Evolutionary conservation across 2,113 vertebrate genomes (phyloP).

Genomic region (Lophius piscatorius): DNA sequence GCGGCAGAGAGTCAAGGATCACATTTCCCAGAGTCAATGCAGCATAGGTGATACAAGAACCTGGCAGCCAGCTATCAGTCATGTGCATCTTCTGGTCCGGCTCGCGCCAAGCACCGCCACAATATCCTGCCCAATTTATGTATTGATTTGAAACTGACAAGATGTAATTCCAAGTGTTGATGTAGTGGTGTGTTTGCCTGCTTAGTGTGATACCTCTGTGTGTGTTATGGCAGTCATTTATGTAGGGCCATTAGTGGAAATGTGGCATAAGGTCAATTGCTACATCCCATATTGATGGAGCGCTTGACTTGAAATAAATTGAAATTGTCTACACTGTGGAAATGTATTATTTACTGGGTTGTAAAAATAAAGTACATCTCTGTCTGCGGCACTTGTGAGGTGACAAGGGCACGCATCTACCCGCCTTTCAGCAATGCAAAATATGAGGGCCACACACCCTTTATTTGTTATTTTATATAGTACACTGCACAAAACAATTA

Average conservation of each 20-base stretch:
- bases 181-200: conserved; percentile 15
- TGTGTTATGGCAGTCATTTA: conserved; percentile 48
- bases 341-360: conserved; percentile 39
- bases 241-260: conserved; percentile 40
- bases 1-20: conserved; percentile 37
- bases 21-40: conserved; percentile 53
- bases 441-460: too few species aligned
- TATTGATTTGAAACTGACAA: conserved; percentile 58
- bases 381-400: neutral
- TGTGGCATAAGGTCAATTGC: conserved; percentile 39
- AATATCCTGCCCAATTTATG: conserved; percentile 8
- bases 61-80: conserved; percentile 45
- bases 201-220: conserved; percentile 9
- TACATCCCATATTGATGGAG: conserved; percentile 53
- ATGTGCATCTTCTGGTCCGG: conserved; percentile 24
- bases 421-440: neutral
- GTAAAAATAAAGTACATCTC: conserved; percentile 17
- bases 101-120: neutral
- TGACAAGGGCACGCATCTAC: neutral
- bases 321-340: conserved; percentile 24
- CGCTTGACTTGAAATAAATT: conserved; percentile 48
- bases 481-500: too few species aligned
- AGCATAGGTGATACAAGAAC: conserved; percentile 54
- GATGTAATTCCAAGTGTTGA: conserved; percentile 24
- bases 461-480: too few species aligned